Percentiles rank a stretch among this genome's conserved stretches.
Evolutionary conservation across 2,888 invertebrate species (phyloP).

Genomic region (Agrochola lota): DNA sequence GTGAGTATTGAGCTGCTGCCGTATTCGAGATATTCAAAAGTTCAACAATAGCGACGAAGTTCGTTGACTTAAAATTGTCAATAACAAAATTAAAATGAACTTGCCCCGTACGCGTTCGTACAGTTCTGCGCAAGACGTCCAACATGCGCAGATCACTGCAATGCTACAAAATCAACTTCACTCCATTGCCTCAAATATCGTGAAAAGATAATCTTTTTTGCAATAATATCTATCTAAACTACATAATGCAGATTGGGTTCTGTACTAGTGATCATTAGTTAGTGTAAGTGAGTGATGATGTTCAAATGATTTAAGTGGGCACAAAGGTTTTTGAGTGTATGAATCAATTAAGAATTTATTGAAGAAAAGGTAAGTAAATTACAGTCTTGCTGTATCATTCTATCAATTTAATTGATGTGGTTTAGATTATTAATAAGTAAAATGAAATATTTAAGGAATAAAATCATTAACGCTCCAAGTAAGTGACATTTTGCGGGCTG

Average conservation of each 20-base stretch:
- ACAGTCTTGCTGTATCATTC: conserved; percentile 53
- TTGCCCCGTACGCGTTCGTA: conserved; percentile 69
- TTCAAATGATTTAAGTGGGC: conserved; percentile 73
- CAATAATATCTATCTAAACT: conserved; percentile 67
- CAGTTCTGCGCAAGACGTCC: conserved; percentile 84
- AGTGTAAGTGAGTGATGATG: conserved; percentile 73
- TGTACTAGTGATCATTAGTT: conserved; percentile 63
- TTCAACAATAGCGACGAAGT: conserved; percentile 72
- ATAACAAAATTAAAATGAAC: conserved; percentile 84
- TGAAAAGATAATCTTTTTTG: conserved; percentile 78
- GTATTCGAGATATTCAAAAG: conserved; percentile 51
- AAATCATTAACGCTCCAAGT: background rate
- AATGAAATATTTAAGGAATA: background rate
- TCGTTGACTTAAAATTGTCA: conserved; percentile 86
- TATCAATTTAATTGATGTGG: conserved; percentile 41
- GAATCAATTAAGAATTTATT: conserved; percentile 68
- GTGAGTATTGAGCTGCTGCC: conserved; percentile 37
- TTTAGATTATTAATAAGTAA: background rate
- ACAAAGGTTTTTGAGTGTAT: conserved; percentile 62
- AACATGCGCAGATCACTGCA: conserved; percentile 89
- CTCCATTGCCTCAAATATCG: conserved; percentile 77
- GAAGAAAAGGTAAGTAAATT: conserved; percentile 70
- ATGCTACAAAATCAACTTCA: conserved; percentile 88
- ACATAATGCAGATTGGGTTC: conserved; percentile 75
- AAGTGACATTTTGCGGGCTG: conserved; percentile 24